phyloP scores from a whole-genome alignment of 37 sponge, comb jelly and placozoan genomes.

The Crambe crambe region DNA sequence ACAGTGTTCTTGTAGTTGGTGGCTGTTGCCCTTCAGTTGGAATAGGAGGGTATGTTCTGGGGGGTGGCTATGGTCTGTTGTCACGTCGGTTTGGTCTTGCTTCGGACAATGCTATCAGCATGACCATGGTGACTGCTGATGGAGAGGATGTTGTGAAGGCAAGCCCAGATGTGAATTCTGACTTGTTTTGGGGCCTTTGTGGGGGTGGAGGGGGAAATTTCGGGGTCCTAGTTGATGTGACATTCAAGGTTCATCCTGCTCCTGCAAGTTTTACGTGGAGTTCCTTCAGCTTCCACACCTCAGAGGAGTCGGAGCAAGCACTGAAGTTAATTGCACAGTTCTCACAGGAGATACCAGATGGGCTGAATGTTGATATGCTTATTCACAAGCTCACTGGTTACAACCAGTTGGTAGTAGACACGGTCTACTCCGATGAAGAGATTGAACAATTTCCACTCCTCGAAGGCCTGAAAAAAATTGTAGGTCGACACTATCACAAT shows the following conservation, averaged over 20 bases:
- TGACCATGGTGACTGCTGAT: conserved; percentile 53
- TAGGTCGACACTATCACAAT: not conserved
- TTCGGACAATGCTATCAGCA: conserved; percentile 24
- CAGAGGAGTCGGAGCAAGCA: conserved; percentile 11
- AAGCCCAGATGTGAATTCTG: conserved; percentile 31
- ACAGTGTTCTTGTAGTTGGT: conserved; percentile 18
- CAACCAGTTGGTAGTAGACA: conserved; percentile 24
- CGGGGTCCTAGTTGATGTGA: conserved; percentile 31
- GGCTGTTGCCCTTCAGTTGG: conserved; percentile 31
- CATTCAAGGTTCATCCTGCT: not conserved
- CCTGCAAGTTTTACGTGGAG: conserved; percentile 19
- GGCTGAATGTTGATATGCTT: conserved; percentile 30
- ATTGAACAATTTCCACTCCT: conserved; percentile 10
- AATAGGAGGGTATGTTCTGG: conserved; percentile 35
- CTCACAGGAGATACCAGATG: conserved; percentile 13
- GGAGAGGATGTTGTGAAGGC: conserved; percentile 40
- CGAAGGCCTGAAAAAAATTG: not conserved
- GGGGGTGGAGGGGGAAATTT: conserved; percentile 74
- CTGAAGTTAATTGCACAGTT: not conserved
- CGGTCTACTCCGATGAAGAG: conserved; percentile 43
- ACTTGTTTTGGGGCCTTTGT: conserved; percentile 61
- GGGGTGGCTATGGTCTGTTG: conserved; percentile 42
- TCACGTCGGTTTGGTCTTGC: conserved; percentile 45
- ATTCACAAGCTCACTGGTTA: conserved; percentile 14
- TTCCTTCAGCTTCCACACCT: conserved; percentile 7